Evolutionary conservation across 2,888 invertebrate species (phyloP).

Genomic region (Temnothorax rugatulus): DNA sequence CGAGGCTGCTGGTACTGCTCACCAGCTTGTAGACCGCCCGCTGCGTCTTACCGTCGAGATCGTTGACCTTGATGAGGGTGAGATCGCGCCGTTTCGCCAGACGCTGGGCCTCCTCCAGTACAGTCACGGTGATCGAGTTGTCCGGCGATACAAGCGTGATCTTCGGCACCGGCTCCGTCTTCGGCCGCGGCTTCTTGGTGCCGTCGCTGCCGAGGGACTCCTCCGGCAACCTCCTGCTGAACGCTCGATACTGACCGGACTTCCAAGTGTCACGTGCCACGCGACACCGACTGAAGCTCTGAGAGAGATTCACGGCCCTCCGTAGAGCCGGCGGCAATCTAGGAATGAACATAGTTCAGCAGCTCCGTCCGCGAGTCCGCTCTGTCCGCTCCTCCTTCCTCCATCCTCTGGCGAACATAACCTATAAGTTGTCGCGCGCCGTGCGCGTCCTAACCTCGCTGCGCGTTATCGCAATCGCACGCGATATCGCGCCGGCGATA

Average conservation of each 20-base stretch:
- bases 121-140: conserved; percentile 88
- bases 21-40: conserved; percentile 91
- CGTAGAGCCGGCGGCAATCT: neutral
- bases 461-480: neutral
- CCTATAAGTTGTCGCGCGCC: neutral
- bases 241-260: neutral
- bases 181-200: conserved; percentile 57
- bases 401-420: conserved; percentile 1
- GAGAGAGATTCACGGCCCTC: neutral
- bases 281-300: neutral
- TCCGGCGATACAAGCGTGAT: conserved; percentile 90
- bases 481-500: neutral
- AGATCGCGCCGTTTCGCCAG: conserved; percentile 90
- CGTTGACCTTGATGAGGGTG: conserved; percentile 90
- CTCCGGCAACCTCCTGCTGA: neutral
- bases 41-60: conserved; percentile 90
- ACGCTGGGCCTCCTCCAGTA: conserved; percentile 90
- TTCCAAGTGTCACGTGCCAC: neutral
- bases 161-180: conserved; percentile 81
- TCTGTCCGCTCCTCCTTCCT: no score
- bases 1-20: conserved; percentile 86
- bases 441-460: neutral
- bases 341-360: neutral
- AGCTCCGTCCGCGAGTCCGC: no score
- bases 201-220: no score